These are phyloP conservation scores for Corvus moneduloides DNA, from an alignment of 2,113 vertebrate species.

Conservation along the genomic window DNA sequence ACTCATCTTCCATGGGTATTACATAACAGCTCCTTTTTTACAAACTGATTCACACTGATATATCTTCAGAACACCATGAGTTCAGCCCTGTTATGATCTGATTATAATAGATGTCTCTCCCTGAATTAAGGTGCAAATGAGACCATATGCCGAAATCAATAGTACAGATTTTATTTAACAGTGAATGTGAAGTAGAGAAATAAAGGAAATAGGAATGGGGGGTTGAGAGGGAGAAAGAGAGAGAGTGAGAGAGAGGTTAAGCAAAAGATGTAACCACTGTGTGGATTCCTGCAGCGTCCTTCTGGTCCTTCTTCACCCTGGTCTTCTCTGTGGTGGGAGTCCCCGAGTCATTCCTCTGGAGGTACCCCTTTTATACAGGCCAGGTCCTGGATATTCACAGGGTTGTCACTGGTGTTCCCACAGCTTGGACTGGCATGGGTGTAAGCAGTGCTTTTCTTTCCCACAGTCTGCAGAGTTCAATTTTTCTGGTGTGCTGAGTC, in stretches of 20 bases:
- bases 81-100: neutral
- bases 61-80: neutral
- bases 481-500: neutral
- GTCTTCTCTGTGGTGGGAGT: neutral
- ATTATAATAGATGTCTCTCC: neutral
- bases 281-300: neutral
- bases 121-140: neutral
- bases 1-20: neutral
- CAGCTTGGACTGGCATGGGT: neutral
- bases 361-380: neutral
- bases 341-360: fast-evolving
- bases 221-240: neutral
- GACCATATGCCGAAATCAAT: neutral
- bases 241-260: neutral
- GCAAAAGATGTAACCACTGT: neutral
- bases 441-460: neutral
- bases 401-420: fast-evolving
- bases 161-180: neutral
- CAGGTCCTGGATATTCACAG: neutral
- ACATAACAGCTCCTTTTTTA: neutral
- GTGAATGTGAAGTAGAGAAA: too few relatives aligned
- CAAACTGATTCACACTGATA: neutral
- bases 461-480: neutral
- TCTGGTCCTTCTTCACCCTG: neutral
- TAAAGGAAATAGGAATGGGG: neutral